Conservation (phyloP, 2,113 vertebrate species). For the Phrynocephalus versicolor region DNA sequence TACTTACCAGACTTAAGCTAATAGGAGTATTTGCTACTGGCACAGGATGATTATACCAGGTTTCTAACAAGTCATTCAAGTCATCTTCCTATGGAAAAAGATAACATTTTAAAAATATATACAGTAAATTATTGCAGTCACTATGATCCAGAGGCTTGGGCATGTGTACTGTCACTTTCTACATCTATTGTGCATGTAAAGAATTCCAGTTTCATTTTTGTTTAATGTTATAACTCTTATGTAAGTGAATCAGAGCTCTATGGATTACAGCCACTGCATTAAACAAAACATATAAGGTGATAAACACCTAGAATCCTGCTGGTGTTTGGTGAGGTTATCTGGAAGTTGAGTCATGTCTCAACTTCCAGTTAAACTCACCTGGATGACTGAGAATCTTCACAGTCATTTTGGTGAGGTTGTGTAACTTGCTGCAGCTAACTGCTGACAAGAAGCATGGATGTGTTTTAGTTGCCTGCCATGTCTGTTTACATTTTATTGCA, state of each 20-base stretch:
- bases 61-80: slow-evolving; percentile 91
- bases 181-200: not conserved
- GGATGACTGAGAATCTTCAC: no score
- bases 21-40: slow-evolving; percentile 91
- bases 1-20: slow-evolving; percentile 94
- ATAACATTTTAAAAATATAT: slow-evolving; percentile 25
- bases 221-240: not conserved
- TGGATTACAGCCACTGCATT: not conserved
- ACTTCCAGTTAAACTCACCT: no score
- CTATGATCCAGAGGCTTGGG: not conserved
- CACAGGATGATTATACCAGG: slow-evolving; percentile 88
- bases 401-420: no score
- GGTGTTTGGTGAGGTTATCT: no score
- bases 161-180: not conserved
- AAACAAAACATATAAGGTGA: not conserved
- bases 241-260: not conserved
- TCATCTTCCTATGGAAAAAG: slow-evolving; percentile 85
- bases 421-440: no score
- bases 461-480: no score
- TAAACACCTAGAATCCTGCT: no score
- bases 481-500: no score
- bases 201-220: not conserved
- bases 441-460: no score
- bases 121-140: not conserved
- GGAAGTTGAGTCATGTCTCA: no score